Evolutionary conservation across 1,140 invertebrate species (phyloP), one percentile per base, ranked within the genome.

Genomic region (Diachasmimorpha longicaudata): DNA sequence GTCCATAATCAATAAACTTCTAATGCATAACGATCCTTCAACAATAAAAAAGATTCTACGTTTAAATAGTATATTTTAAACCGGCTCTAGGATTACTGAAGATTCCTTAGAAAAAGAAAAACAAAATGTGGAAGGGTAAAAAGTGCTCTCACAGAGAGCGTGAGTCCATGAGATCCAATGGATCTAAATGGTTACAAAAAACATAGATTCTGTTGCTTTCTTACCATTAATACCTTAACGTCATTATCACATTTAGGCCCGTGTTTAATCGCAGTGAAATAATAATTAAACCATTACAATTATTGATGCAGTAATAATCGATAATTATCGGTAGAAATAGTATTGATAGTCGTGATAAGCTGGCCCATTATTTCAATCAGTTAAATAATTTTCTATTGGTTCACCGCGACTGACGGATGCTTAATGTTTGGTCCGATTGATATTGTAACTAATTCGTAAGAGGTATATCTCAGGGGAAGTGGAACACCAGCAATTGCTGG

Each of bases 241-340:
- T 63, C 58, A 63, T 63, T 63, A 63, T 63, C 58, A 63, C 58
- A 63, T 63, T 63, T 63, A 63, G 58, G 58, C 58, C 58, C 19
- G 21, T 63, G 19, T 63, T 63, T 31, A 63, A 63, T 63, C 23
- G 21, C 58, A 63, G 58, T 25, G 14, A 31, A 63, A 13, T 19
- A 1, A 63, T 58, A 25, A 63, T 63, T 19, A 19, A 25, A 63
- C 19, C 5, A 25, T 31, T 31, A 31, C 11, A n/a, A 63, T 19
- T 52, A 52, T 52, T 52, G n/a, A 0, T 16, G 6, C 2, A 6
- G n/a, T 52, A n/a, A 4, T 52, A 16, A n/a, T 16, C n/a, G 48
- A 52, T 10, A n/a, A 25, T 19, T 25, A 19, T 23, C 23, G 3
- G 23, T 63, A 25, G 23, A 21, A 14, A 25, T 63, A 63, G 19